Evolutionary conservation across 92 coral and sea anemone genomes (phyloP).

Genomic region (Phenganax stokvisi): DNA sequence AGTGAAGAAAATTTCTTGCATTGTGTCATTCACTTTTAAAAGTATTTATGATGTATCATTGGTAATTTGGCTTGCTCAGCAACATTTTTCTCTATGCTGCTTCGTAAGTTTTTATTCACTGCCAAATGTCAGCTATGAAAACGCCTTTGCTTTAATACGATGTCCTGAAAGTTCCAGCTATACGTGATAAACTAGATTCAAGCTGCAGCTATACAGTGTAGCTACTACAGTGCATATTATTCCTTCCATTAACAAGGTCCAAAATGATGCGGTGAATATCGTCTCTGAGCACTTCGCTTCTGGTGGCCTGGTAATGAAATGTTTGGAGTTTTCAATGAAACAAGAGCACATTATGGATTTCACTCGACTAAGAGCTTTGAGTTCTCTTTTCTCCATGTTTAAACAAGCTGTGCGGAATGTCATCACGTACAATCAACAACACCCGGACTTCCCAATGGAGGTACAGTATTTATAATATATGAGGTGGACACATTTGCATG

Average conservation of each 20-base stretch:
- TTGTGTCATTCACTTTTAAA: too few relatives aligned
- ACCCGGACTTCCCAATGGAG: slow-evolving; percentile 99
- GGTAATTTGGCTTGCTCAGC: too few relatives aligned
- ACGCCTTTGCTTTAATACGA: background rate
- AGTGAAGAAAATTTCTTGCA: background rate
- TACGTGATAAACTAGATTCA: too few relatives aligned
- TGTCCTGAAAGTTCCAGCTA: too few relatives aligned
- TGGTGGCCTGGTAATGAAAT: slow-evolving; percentile 83
- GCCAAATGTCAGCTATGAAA: background rate
- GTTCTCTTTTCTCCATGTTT: slow-evolving; percentile 91
- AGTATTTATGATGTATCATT: too few relatives aligned
- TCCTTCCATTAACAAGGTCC: slow-evolving; percentile 54
- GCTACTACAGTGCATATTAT: background rate
- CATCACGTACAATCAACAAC: slow-evolving; percentile 92
- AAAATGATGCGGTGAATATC: slow-evolving; percentile 79
- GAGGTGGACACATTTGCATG: background rate
- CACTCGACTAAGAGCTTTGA: slow-evolving; percentile 94
- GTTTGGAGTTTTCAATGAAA: slow-evolving; percentile 78
- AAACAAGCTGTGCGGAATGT: slow-evolving; percentile 93
- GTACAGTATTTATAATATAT: slow-evolving; percentile 32
- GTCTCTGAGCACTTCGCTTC: slow-evolving; percentile 83
- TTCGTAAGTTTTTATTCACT: too few relatives aligned
- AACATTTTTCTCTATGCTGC: too few relatives aligned
- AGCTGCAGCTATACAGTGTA: background rate
- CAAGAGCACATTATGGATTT: slow-evolving; percentile 99